Conservation (phyloP, 2,888 invertebrate species). For the Eristalis arbustorum region DNA sequence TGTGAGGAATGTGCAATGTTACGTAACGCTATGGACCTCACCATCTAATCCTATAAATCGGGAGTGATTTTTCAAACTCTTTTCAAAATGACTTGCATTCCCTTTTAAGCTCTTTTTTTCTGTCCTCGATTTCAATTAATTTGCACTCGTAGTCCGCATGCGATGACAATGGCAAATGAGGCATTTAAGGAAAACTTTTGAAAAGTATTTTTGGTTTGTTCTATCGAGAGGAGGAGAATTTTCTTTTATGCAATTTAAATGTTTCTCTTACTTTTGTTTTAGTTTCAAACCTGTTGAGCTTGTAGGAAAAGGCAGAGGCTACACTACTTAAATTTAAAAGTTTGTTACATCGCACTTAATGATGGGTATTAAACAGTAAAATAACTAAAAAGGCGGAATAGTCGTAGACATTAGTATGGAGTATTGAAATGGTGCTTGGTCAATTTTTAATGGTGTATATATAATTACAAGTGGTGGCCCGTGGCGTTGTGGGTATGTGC, state of each 20-base stretch:
- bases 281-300: neutral
- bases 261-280: neutral
- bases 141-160: slow-evolving; percentile 40
- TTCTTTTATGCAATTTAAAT: neutral
- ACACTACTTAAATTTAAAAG: neutral
- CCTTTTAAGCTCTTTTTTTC: slow-evolving; percentile 3
- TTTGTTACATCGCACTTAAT: neutral
- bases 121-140: slow-evolving; percentile 48
- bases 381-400: too few relatives aligned
- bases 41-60: slow-evolving; percentile 64
- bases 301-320: neutral
- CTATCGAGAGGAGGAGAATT: neutral
- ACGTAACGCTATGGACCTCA: slow-evolving; percentile 37
- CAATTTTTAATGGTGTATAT: too few relatives aligned
- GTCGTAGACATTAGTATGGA: too few relatives aligned
- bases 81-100: slow-evolving; percentile 29
- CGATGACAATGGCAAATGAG: slow-evolving; percentile 45
- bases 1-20: slow-evolving; percentile 53
- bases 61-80: slow-evolving; percentile 60
- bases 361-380: neutral
- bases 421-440: too few relatives aligned
- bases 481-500: too few relatives aligned
- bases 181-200: slow-evolving; percentile 27
- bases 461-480: too few relatives aligned
- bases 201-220: slow-evolving; percentile 7